phyloP scores from a whole-genome alignment of 1,140 invertebrate genomes.

The Telenomus remus region DNA sequence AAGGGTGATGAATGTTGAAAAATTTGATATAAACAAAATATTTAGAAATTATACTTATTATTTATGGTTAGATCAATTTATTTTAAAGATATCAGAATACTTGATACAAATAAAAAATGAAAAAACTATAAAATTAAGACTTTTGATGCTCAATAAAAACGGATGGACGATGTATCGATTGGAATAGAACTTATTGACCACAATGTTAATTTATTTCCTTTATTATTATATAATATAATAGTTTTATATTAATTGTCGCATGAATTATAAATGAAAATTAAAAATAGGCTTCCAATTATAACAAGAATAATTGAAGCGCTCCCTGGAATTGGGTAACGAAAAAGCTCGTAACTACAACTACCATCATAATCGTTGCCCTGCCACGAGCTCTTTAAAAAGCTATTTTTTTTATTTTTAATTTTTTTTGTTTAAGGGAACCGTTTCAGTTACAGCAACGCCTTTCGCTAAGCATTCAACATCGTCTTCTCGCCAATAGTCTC shows the following conservation, averaged over 20 bases:
- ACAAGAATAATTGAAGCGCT: conserved; percentile 68
- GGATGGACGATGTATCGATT: conserved; percentile 4
- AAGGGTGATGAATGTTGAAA: too few species aligned
- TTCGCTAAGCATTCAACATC: conserved; percentile 63
- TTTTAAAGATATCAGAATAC: too few species aligned
- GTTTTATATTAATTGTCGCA: conserved; percentile 70
- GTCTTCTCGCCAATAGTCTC: conserved; percentile 62
- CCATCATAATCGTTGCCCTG: conserved; percentile 47
- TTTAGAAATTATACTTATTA: too few species aligned
- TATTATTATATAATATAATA: conserved; percentile 72
- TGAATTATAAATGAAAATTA: conserved; percentile 70
- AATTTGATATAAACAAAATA: too few species aligned
- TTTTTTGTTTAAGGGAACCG: conserved; percentile 53
- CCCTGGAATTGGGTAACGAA: conserved; percentile 63
- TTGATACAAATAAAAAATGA: too few species aligned
- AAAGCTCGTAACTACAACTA: conserved; percentile 59
- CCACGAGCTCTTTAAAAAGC: conserved; percentile 61
- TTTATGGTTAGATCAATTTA: too few species aligned
- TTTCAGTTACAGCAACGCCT: conserved; percentile 65
- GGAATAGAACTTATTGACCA: conserved; percentile 38
- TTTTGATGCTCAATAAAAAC: too few species aligned
- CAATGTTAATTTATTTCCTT: conserved; percentile 68
- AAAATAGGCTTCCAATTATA: conserved; percentile 72
- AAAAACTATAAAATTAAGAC: too few species aligned
- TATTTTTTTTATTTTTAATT: conserved; percentile 21